Base-by-base conservation (phyloP, 2,888 invertebrate species). In the Mesochorus sp. region DNA sequence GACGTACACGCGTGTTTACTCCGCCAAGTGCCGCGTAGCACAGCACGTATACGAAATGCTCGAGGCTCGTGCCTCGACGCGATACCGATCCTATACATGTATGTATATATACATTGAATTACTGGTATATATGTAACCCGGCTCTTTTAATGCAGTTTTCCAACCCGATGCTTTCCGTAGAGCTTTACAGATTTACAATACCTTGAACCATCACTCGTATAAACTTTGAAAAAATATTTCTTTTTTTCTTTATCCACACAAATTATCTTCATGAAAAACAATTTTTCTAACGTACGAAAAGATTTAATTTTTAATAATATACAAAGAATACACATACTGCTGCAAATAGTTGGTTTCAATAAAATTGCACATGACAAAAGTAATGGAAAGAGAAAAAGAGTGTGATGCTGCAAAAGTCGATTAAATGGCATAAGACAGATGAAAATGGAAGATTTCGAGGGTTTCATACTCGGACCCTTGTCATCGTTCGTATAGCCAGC, bases 371-470 rank as follows among this genome's bases (percentile, higher is more conserved):
- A n/a, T 14, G 1, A 14, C 3, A 3, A n/a, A 4, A 0, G 42
- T n/a, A 5, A 2, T 42, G 0, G 2, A 42, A 14, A 12, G n/a
- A 31, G 2, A 14, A 57, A 26, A 64, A 37, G 5, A 24, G 34
- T 12, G 21, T 14, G 17, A 37, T 55, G 21, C 4, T 39, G 28
- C n/a, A 24, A 21, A 6, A 42, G 8, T 21, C 24, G 19, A 28
- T 24, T 53, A 91, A 90, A 91, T 91, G 89, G 19, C 51, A 44
- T 12, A 10, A 75, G 62, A 57, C 74, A 88, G 91, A 91, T 91
- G 91, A 91, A 91, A 91, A 91, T 91, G 89, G 91, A 90, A 42
- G 90, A 91, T 90, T 47, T 57, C 42, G 67, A 68, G 64, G 61
- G 70, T 67, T 55, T 59, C 44, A n/a, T n/a, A n/a, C n/a, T 66